Base-by-base conservation (phyloP, 2,113 vertebrate species). In the Semnopithecus entellus region DNA sequence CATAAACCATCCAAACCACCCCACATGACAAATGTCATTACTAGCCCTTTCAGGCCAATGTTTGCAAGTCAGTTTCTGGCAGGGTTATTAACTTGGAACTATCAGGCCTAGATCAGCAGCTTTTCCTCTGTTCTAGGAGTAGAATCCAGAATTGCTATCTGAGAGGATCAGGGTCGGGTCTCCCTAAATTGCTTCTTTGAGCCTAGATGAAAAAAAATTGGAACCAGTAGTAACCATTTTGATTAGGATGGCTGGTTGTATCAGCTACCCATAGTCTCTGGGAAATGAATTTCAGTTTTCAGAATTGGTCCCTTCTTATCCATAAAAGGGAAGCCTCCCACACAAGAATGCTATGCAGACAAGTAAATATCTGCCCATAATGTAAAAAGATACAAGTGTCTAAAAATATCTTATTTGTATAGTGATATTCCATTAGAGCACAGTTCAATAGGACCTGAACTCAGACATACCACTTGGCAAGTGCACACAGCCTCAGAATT, bases 281-380 rank as follows among this genome's bases (percentile, higher is more conserved):
- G 85, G 73, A 92, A 89, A 86, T 45, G 32, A 73, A 30, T 57
- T 89, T 86, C 73, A 91, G n/a, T 86, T 89, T 50, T 95, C 55
- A 80, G 18, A n/a, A 9, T 85, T 94, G n/a, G 20, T 95, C 85
- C 8, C 40, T 48, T 93, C 61, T 35, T 85, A 52, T 75, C 32
- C 6, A 81, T 50, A 85, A 94, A 80, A 81, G 3, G 20, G 66
- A 96, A 90, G 92, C 3, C 45, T 75, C 48, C 30, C 35, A 78
- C 32, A 90, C 8, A 87, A 86, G 30, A 93, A 50, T 57, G 11
- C 32, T 70, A 48, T 55, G 43, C 4, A 90, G 86, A 76, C 12
- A 48, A 96, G 35, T 59, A 85, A 85, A 88, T 88, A 89, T 73
- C 35, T 86, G 7, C 27, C 79, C 57, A 52, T 43, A 64, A 76